Base-by-base conservation (phyloP, 1,140 invertebrate species). In the Macrosteles quadrilineatus region DNA sequence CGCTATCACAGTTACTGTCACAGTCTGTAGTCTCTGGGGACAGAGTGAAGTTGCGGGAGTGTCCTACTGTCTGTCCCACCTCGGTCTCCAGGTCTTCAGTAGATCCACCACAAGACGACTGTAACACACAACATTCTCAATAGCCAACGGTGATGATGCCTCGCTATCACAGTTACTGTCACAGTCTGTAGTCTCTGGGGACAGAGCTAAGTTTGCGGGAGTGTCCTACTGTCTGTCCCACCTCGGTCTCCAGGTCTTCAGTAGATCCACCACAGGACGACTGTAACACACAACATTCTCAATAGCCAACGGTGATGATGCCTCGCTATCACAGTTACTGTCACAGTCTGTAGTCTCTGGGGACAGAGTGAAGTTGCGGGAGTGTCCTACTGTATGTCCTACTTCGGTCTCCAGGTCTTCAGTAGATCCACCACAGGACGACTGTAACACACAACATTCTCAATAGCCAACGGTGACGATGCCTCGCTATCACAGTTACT, bases 21-120 rank as follows among this genome's bases (percentile, higher is more conserved):
- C 94, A 97, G 76, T 97, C 95, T 19, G 95, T 98, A 55, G 93
- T 95, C 82, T 97, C 95, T 1, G 95, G 95, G 27, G 94, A 97
- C 6, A 97, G 84, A 0, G 94, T 95, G 77, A 97, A 96, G 80
- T 91, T 91, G 25, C 90, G 83, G 6, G 71, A 72, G 40, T 75
- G 73, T 21, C 73, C 73, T 2, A 72, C 73, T 29, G 71, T 59
- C 25, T 72, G 71, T 1, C 73, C 73, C 55, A 74, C 73, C 68
- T 75, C 73, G n/a, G 71, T 75, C 64, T 75, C 73, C 40, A 75
- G 40, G 64, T 36, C 32, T 36, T 36, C 32, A 4, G 32, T 36
- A 63, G 71, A 64, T 23, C 67, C 71, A 21, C 71, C 67, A 69
- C 71, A 69, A 19, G 55, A 32, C 30, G 71, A 68, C 47, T 69